Base-by-base conservation (phyloP, 1,140 invertebrate species). In the Danaus melanippus region DNA sequence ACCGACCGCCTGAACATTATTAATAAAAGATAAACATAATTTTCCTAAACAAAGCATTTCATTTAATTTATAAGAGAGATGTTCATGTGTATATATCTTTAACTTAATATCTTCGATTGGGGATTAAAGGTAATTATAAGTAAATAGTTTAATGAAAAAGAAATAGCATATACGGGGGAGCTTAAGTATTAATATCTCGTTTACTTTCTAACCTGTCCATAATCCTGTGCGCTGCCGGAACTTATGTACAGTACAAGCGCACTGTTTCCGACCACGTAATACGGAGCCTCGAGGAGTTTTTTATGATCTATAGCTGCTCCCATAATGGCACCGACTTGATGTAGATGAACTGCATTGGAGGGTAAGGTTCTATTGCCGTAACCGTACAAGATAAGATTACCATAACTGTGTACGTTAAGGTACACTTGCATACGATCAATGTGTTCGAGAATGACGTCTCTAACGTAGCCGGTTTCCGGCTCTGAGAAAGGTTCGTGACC, bases 401-500 rank as follows among this genome's bases (percentile, higher is more conserved):
- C 80, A 17, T 66, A 56, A 17, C 79, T 82, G 45, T 84, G 81
- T 15, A 83, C 71, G 47, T 82, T 67, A 42, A 81, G 46, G 46
- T 71, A 84, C 1, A 83, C 7, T 46, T 82, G 74, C 1, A 79
- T 73, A 8, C 79, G 60, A 10, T 63, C 53, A 1, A 66, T 9
- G 17, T 81, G 12, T 32, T 76, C 68, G 0, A 51, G 66, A 46
- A 89, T 67, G 10, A 89, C 68, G 66, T 89, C 83, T 1, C 84
- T 62, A 10, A 89, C 74, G 41, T 79, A 76, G 41, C 72, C 41
- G 0, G 87, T 79, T 78, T 96, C 95, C 0, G 88, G 83, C 75
- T 96, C 94, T 0, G 93, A 95, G 68, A 94, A 94, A 0, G 92
- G 66, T 5, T 69, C 71, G 0, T 80, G 69, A 0, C 94, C 94